Percentiles rank a stretch among this genome's conserved stretches.
phyloP scores from a whole-genome alignment of 2,797 vertebrate species.

The Urophycis tenuis region DNA sequence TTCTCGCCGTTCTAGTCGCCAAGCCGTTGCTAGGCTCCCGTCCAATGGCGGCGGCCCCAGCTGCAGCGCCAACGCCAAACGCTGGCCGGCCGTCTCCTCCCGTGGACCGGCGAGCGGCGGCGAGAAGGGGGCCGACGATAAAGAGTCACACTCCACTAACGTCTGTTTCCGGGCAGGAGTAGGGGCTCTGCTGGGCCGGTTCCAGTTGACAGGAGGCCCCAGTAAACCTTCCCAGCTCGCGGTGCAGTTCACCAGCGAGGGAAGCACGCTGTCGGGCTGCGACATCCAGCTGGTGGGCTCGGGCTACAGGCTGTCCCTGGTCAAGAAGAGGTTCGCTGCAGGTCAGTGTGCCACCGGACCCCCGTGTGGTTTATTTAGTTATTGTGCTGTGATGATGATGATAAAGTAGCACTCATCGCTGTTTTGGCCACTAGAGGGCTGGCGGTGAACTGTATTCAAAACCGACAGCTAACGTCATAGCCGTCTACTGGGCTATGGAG shows the following conservation, averaged over 20 bases:
- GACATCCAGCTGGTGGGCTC: constrained; percentile 92
- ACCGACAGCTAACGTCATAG: neutral
- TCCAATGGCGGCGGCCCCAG: too few relatives aligned
- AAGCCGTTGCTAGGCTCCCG: neutral
- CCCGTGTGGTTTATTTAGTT: neutral
- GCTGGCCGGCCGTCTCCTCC: neutral
- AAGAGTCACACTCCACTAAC: neutral
- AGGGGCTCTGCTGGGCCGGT: constrained; percentile 89
- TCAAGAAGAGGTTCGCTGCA: constrained; percentile 97
- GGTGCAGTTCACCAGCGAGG: constrained; percentile 95
- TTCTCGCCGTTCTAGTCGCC: neutral
- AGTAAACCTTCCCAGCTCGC: constrained; percentile 86
- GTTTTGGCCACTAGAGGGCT: neutral
- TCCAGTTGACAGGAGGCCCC: constrained; percentile 83
- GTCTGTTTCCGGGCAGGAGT: constrained; percentile 71
- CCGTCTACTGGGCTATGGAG: too few relatives aligned
- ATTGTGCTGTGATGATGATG: neutral
- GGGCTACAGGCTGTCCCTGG: constrained; percentile 91
- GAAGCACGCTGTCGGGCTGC: constrained; percentile 90
- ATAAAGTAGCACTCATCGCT: neutral
- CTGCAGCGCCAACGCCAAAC: neutral
- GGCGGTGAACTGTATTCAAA: neutral
- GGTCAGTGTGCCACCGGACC: constrained; percentile 64
- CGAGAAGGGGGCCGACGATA: neutral
- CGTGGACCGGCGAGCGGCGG: neutral